Percentiles rank a stretch among this genome's conserved stretches.
phyloP scores from a whole-genome alignment of 2,888 invertebrate genomes.

The Physocephala rufipes region DNA sequence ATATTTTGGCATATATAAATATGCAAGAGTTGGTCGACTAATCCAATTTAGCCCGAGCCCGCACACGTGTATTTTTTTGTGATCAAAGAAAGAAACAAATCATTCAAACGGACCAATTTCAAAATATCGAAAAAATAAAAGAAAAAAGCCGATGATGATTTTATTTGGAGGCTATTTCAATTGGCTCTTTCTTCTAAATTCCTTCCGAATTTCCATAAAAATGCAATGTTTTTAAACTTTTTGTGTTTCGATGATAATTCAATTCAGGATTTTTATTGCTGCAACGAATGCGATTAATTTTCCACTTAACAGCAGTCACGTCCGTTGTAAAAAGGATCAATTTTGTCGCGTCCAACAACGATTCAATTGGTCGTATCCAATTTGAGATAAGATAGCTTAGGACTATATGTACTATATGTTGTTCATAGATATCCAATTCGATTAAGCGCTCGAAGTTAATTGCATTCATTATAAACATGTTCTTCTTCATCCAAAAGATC shows the following conservation, averaged over 20 bases:
- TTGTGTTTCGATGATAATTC: conserved; percentile 16
- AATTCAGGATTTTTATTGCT: conserved; percentile 43
- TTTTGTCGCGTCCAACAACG: conserved; percentile 23
- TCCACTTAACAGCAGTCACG: not conserved
- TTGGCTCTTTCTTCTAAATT: conserved; percentile 38
- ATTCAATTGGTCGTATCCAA: conserved; percentile 26
- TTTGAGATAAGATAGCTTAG: too few species aligned
- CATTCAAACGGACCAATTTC: not conserved
- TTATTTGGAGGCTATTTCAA: not conserved
- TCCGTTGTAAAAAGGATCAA: conserved; percentile 26
- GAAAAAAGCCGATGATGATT: conserved; percentile 8
- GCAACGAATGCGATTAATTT: conserved; percentile 43
- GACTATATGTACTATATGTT: too few species aligned
- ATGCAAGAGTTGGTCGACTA: conserved; percentile 1
- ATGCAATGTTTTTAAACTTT: not conserved
- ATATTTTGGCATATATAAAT: not conserved
- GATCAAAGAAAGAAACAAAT: conserved; percentile 28
- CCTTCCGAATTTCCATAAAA: conserved; percentile 11
- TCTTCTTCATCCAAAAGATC: not conserved
- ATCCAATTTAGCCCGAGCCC: conserved; percentile 38
- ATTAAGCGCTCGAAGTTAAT: too few species aligned
- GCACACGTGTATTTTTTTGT: conserved; percentile 44
- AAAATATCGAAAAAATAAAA: not conserved
- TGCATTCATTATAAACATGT: too few species aligned
- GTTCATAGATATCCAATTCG: too few species aligned